These are phyloP conservation scores for Chloebia gouldiae DNA, from an alignment of 2,113 vertebrate species.

Conservation along the genomic window DNA sequence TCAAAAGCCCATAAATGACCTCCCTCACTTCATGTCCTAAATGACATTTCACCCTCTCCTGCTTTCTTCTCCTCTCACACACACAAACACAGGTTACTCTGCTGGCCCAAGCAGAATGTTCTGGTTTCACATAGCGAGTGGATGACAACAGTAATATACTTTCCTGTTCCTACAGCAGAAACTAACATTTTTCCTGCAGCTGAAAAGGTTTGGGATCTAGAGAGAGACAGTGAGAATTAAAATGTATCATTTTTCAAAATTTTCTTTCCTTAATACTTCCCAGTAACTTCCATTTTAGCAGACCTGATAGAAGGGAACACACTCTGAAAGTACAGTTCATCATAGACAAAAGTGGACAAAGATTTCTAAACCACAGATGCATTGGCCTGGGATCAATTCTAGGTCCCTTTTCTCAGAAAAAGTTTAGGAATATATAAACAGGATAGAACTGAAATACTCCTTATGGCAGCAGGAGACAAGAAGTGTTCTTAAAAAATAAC, in stretches of 20 bases:
- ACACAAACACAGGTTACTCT: neutral
- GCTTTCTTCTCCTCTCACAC: neutral
- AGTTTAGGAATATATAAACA: neutral
- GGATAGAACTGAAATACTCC: neutral
- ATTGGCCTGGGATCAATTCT: neutral
- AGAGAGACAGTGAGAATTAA: neutral
- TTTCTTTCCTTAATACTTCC: neutral
- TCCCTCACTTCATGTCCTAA: neutral
- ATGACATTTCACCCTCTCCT: neutral
- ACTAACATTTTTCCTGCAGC: neutral
- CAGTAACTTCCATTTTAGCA: neutral
- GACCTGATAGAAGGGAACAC: neutral
- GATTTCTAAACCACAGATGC: neutral
- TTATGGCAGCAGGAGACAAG: neutral
- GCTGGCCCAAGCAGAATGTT: neutral
- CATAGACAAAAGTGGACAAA: neutral
- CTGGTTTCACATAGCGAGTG: neutral
- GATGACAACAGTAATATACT: neutral
- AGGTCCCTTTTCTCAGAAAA: neutral
- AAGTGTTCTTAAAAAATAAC: neutral
- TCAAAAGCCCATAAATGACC: neutral
- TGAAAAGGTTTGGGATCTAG: neutral
- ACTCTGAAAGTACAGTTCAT: neutral
- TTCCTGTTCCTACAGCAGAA: neutral
- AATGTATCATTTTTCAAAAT: neutral